A percentile compares a stretch with the other conserved stretches of the same genome.
These are phyloP conservation scores for Chaitophorus viminalis DNA, from an alignment of 2,888 invertebrate species.

Conservation along the genomic window DNA sequence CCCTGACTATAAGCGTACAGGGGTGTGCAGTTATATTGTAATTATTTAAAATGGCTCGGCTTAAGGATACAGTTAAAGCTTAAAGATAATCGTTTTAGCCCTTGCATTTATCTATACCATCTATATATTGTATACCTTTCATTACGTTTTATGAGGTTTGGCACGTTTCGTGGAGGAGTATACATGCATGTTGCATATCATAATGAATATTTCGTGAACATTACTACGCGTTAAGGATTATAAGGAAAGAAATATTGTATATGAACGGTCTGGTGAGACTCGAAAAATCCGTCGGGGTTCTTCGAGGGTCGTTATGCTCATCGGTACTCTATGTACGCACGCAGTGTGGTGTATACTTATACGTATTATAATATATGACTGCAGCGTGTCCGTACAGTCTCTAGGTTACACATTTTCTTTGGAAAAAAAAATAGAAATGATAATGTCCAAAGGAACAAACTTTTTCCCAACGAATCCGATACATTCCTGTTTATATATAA, in stretches of 20 bases:
- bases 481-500: slow-evolving; percentile 24
- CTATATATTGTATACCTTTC: not conserved
- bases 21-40: not conserved
- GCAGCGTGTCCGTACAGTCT: not conserved
- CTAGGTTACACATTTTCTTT: not conserved
- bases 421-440: not conserved
- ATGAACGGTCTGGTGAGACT: not conserved
- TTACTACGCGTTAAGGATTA: slow-evolving; percentile 34
- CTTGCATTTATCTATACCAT: too few species aligned
- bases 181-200: not conserved
- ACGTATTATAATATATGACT: not conserved
- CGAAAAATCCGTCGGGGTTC: slow-evolving; percentile 1
- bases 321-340: not conserved
- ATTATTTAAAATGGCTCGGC: not conserved
- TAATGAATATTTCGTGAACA: slow-evolving; percentile 38
- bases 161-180: slow-evolving; percentile 24
- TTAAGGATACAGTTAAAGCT: not conserved
- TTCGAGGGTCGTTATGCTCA: not conserved
- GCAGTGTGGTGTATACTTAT: not conserved
- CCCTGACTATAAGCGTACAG: not conserved
- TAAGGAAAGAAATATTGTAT: not conserved
- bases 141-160: slow-evolving; percentile 1
- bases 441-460: not conserved
- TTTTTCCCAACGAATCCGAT: not conserved
- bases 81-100: not conserved